Evolutionary conservation across 2,113 vertebrate genomes (phyloP).

Genomic region (Epinephelus lanceolatus): DNA sequence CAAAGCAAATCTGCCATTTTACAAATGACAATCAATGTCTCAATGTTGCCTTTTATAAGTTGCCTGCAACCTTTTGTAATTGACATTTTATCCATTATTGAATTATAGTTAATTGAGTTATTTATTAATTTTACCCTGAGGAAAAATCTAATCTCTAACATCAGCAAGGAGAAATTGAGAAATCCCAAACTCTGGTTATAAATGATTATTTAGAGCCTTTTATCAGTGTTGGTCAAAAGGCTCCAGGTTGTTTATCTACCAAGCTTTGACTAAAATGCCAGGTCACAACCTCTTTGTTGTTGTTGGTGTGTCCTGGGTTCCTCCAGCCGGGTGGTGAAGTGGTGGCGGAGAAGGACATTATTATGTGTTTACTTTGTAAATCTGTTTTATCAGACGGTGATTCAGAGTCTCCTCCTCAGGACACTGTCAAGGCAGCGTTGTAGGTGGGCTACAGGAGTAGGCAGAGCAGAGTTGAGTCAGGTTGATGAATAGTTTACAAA

Average conservation of each 20-base stretch:
- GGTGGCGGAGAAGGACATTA: background rate
- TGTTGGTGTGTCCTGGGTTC: background rate
- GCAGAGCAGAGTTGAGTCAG: conserved; percentile 10
- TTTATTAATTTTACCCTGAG: background rate
- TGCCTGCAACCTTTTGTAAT: conserved; percentile 20
- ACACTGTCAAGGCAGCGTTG: conserved; percentile 25
- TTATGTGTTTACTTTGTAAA: conserved; percentile 36
- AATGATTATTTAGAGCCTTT: background rate
- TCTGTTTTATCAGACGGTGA: conserved; percentile 37
- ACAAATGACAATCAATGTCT: conserved; percentile 6
- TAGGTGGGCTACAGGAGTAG: conserved; percentile 9
- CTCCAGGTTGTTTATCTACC: conserved; percentile 26
- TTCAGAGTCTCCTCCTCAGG: conserved; percentile 20
- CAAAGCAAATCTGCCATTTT: conserved; percentile 2
- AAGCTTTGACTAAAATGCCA: conserved; percentile 15
- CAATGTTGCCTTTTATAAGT: conserved; percentile 9
- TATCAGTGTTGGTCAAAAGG: background rate
- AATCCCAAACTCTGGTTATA: background rate
- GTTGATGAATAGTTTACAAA: conserved; percentile 28
- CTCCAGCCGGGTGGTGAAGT: background rate
- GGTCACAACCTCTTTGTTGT: conserved; percentile 1
- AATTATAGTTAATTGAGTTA: conserved; percentile 1
- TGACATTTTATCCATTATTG: conserved; percentile 11
- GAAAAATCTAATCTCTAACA: conserved; percentile 1
- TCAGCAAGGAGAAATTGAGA: background rate